Conservation (phyloP, 2,113 vertebrate species). For the Alectura lathami region DNA sequence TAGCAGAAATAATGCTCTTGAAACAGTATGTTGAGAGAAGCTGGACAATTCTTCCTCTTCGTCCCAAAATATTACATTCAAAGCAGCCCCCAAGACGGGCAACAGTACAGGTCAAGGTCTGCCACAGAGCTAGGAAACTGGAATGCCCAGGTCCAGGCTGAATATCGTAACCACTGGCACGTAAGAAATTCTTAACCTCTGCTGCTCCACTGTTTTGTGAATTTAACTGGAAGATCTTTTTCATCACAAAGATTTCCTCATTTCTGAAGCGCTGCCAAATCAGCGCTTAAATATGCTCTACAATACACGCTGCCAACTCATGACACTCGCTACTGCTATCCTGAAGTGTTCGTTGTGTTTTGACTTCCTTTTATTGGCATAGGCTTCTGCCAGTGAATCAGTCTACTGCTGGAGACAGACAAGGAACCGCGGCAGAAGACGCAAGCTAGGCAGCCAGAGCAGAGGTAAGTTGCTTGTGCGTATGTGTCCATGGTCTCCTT, state of each 20-base stretch:
- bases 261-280: constrained; percentile 6
- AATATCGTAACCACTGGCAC: background rate
- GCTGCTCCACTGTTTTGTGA: background rate
- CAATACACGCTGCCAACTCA: constrained; percentile 14
- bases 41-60: background rate
- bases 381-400: constrained; percentile 52
- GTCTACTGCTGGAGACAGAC: background rate
- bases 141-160: background rate
- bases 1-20: background rate
- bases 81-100: background rate
- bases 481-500: background rate
- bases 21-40: background rate
- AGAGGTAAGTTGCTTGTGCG: background rate
- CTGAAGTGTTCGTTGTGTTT: constrained; percentile 21
- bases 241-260: constrained; percentile 29
- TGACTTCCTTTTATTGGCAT: constrained; percentile 26
- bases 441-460: background rate
- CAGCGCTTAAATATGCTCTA: background rate
- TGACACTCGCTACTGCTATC: background rate
- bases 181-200: background rate
- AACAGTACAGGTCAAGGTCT: background rate
- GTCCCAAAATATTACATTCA: background rate
- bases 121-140: background rate
- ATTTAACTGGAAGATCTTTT: constrained; percentile 15
- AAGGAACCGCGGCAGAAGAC: background rate